Evolutionary conservation across 2,888 invertebrate genomes (phyloP).

Genomic region (Machimus rusticus): DNA sequence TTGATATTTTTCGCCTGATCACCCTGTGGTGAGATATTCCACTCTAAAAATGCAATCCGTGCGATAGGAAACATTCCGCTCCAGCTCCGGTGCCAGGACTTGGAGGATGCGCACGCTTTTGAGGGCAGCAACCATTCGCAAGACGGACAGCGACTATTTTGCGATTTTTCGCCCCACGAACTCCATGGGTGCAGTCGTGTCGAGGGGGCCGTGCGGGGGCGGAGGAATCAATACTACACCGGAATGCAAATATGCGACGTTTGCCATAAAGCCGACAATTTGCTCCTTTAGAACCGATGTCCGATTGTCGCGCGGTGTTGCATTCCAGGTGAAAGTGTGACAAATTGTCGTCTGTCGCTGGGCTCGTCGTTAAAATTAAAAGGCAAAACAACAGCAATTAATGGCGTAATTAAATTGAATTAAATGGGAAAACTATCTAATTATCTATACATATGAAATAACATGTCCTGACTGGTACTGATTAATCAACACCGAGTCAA

Average conservation of each 20-base stretch:
- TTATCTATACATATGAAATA: too few species aligned
- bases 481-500: too few species aligned
- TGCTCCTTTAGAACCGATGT: not conserved
- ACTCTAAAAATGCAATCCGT: not conserved
- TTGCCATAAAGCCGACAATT: not conserved
- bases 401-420: not conserved
- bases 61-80: not conserved
- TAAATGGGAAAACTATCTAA: not conserved
- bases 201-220: not conserved
- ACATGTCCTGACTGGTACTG: too few species aligned
- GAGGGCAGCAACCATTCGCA: not conserved
- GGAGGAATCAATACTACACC: not conserved
- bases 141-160: not conserved
- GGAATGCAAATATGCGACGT: not conserved
- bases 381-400: not conserved
- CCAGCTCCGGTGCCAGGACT: not conserved
- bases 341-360: not conserved
- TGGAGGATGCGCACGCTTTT: not conserved
- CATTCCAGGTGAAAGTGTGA: not conserved
- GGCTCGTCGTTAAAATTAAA: not conserved
- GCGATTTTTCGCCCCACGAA: not conserved
- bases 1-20: not conserved
- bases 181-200: not conserved
- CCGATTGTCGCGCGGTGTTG: not conserved
- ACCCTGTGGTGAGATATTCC: not conserved